Evolutionary conservation across 2,797 vertebrate genomes (phyloP).

Genomic region (Centropyge bicolor): DNA sequence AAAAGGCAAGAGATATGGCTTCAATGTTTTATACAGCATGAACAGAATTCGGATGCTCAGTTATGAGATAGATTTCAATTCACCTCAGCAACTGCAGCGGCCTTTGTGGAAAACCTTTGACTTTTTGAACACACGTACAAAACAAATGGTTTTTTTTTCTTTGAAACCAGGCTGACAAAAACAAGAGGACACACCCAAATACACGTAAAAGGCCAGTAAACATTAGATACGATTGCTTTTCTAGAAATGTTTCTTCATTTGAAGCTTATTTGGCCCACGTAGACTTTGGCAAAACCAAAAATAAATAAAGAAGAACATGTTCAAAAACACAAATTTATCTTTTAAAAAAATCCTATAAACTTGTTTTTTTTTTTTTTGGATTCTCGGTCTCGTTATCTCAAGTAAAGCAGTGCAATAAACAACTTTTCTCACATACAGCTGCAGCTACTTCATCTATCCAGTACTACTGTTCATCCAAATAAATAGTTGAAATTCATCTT

Average conservation of each 20-base stretch:
- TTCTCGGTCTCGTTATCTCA: conserved; percentile 37
- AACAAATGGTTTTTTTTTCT: conserved; percentile 33
- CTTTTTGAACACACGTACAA: conserved; percentile 15
- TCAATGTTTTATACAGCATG: conserved; percentile 54
- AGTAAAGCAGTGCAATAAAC: conserved; percentile 62
- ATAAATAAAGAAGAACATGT: conserved; percentile 66
- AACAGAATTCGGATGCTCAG: conserved; percentile 11
- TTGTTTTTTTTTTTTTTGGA: conserved; percentile 49
- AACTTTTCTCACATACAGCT: conserved; percentile 25
- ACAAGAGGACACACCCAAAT: conserved; percentile 27
- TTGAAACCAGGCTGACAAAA: conserved; percentile 23
- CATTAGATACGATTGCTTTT: conserved; percentile 22
- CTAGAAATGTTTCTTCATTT: conserved; percentile 32
- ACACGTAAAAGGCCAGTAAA: conserved; percentile 34
- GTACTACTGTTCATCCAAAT: conserved; percentile 59
- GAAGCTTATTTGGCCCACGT: conserved; percentile 39
- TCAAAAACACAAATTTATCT: conserved; percentile 18
- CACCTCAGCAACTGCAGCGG: neutral
- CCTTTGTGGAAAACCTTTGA: neutral
- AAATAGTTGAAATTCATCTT: conserved; percentile 70
- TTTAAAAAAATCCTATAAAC: conserved; percentile 22
- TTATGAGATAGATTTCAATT: conserved; percentile 9
- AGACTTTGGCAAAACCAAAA: conserved; percentile 75
- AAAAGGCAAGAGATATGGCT: conserved; percentile 78
- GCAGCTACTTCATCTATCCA: conserved; percentile 55